Base-by-base conservation (phyloP, 2,888 invertebrate genomes). In the Drosophila paramelanica region DNA sequence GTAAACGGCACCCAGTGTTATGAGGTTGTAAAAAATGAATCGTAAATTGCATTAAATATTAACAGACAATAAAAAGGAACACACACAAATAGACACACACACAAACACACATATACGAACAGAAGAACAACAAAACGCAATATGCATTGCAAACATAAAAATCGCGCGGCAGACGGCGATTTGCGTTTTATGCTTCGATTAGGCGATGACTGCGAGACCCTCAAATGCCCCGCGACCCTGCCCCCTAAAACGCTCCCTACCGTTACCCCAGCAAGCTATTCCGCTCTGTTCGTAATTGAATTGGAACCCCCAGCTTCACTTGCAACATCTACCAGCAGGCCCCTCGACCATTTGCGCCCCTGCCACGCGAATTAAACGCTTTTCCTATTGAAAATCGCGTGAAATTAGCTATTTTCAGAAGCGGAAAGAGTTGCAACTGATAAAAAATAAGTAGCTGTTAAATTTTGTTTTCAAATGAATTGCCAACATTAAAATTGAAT, bases 1-100 rank as follows among this genome's bases (percentile, higher is more conserved):
- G 27, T 4, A 57, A 17, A 25, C 17, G 43, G 36, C 67, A 56
- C 47, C 68, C 45, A 57, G 59, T 74, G 88, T 87, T 87, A 81
- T 81, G 88, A 82, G 88, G 82, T 72, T 83, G 87, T 83, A 86
- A 83, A 83, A 83, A 88, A 86, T 83, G 88, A 88, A 82, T 83
- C 82, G 87, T 83, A 83, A 83, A 83, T 83, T 88, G 87, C 82
- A 83, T 83, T 83, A 83, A 83, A 83, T 83, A 83, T 83, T 83
- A 83, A 83, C 88, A 88, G 86, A 88, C 88, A 88, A 88, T 88
- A 83, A 82, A 82, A 81, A 53, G 47, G 23, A 58, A 52, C 14
- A 43, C 61, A 50, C 14, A 25, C 17, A 39, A 27, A 33, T n/a
- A 33, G 38, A 14, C 31, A 59, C 17, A 55, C 38, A 14, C 25